A percentile compares a stretch with the other conserved stretches of the same genome.
Evolutionary conservation across 2,888 invertebrate species (phyloP).

Genomic region (Andrena trimmerana): DNA sequence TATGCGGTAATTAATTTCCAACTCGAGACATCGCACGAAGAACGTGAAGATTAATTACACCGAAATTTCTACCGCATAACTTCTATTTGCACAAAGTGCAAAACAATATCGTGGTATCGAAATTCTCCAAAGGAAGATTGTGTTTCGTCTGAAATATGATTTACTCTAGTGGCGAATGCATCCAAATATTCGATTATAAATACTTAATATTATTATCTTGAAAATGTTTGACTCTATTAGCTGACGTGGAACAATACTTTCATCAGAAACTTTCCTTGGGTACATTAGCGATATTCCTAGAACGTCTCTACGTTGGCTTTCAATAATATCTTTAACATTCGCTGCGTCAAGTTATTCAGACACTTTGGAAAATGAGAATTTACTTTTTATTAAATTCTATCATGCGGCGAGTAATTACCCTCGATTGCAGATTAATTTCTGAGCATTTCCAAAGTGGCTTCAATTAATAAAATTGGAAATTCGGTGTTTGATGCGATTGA

Average conservation of each 20-base stretch:
- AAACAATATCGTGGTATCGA: not conserved
- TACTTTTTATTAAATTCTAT: too few species aligned
- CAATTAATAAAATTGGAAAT: not conserved
- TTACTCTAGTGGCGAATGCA: not conserved
- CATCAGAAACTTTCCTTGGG: not conserved
- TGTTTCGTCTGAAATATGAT: not conserved
- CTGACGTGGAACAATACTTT: not conserved
- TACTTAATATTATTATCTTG: constrained; percentile 1
- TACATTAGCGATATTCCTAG: not conserved
- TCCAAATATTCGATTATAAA: not conserved
- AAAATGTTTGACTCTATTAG: not conserved
- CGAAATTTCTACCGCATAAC: not conserved
- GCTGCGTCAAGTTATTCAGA: too few species aligned
- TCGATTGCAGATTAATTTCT: not conserved
- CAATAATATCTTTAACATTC: too few species aligned
- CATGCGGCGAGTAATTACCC: not conserved
- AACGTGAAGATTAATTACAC: not conserved
- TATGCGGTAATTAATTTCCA: not conserved
- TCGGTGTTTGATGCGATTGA: not conserved
- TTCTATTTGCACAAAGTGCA: not conserved
- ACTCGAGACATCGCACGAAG: not conserved
- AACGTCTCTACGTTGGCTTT: not conserved
- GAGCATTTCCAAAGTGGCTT: not conserved
- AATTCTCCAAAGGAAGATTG: not conserved
- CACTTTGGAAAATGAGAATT: too few species aligned